Evolutionary conservation across 2,888 invertebrate species (phyloP).

Genomic region (Drosophila niveifrons): DNA sequence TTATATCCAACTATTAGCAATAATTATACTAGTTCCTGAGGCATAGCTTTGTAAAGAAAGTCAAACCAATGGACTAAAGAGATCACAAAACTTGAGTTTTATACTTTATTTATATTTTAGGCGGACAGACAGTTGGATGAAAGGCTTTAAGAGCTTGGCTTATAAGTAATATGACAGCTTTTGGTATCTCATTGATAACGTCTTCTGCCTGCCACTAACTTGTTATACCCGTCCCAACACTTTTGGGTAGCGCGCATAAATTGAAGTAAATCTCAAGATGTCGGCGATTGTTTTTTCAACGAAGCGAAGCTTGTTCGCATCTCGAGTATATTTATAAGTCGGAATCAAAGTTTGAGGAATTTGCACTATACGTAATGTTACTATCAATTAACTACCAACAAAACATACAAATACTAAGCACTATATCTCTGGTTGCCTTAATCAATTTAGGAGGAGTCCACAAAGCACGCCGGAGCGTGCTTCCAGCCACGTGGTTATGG

Average conservation of each 20-base stretch:
- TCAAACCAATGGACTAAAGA: too few relatives aligned
- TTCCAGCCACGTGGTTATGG: conserved; percentile 78
- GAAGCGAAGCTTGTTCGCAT: conserved; percentile 28
- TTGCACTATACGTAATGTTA: conserved; percentile 49
- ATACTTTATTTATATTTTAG: too few relatives aligned
- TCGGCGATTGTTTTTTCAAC: conserved; percentile 29
- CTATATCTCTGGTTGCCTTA: conserved; percentile 36
- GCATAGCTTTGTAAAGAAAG: too few relatives aligned
- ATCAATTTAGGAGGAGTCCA: conserved; percentile 57
- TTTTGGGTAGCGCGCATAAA: not conserved
- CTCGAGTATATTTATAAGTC: conserved; percentile 39
- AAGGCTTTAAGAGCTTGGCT: too few relatives aligned
- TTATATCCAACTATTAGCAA: too few relatives aligned
- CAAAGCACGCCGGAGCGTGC: conserved; percentile 71
- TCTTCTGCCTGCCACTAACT: too few relatives aligned
- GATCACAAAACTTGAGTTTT: too few relatives aligned
- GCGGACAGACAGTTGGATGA: too few relatives aligned
- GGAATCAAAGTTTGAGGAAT: conserved; percentile 30
- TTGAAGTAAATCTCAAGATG: conserved; percentile 40
- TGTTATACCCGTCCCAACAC: not conserved
- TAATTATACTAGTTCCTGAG: too few relatives aligned
- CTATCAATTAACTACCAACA: conserved; percentile 58
- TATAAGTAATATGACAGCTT: too few relatives aligned
- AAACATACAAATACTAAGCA: conserved; percentile 50
- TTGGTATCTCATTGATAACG: too few relatives aligned